Conservation (phyloP, 2,113 vertebrate genomes). For the Otis tarda region DNA sequence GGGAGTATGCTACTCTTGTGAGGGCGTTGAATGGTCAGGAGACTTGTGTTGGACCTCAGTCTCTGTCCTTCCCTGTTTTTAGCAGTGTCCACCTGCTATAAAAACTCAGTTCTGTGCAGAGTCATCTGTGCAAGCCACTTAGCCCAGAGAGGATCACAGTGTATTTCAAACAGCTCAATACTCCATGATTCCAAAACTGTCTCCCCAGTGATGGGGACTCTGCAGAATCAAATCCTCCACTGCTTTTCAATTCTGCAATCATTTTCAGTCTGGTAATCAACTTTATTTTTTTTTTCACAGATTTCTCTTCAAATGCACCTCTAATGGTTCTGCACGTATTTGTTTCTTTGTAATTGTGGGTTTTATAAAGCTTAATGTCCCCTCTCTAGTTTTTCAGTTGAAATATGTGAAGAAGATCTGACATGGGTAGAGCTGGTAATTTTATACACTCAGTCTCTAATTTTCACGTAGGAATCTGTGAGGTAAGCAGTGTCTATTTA, state of each 20-base stretch:
- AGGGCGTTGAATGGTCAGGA: not conserved
- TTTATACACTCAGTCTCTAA: conserved; percentile 45
- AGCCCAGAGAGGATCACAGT: not conserved
- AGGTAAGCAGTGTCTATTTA: not conserved
- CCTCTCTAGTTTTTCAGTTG: conserved; percentile 43
- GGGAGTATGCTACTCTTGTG: not conserved
- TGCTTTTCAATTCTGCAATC: not conserved
- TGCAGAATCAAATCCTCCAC: not conserved
- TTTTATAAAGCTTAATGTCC: conserved; percentile 40
- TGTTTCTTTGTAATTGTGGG: conserved; percentile 22
- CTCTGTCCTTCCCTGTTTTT: not conserved
- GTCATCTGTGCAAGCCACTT: not conserved
- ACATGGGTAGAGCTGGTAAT: conserved; percentile 36
- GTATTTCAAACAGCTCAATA: not conserved
- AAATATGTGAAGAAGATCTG: conserved; percentile 39
- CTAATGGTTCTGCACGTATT: conserved; percentile 18
- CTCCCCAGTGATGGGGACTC: not conserved
- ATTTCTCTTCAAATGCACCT: conserved; percentile 27
- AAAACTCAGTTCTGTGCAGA: not conserved
- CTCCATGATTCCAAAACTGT: not conserved
- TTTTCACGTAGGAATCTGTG: conserved; percentile 45
- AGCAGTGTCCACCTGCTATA: not conserved
- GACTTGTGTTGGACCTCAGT: not conserved
- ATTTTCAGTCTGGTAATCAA: not conserved
- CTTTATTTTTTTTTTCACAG: not conserved